phyloP scores from a whole-genome alignment of 1,140 invertebrate species.

The Olivierus martensii region DNA sequence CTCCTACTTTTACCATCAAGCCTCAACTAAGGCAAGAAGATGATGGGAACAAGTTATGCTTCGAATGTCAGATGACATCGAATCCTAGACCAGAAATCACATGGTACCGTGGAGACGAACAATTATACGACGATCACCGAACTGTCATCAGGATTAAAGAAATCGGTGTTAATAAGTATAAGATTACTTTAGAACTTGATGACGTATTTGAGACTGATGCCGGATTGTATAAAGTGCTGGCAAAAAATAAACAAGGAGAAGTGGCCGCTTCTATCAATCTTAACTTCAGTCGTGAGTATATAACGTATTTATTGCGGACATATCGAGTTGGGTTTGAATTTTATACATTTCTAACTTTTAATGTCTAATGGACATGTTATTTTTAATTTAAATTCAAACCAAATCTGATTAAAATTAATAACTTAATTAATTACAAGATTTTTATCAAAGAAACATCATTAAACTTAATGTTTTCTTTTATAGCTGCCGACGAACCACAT shows the following conservation, averaged over 20 bases:
- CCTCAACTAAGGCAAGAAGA: conserved; percentile 92
- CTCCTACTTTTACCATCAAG: conserved; percentile 94
- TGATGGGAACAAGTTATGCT: conserved; percentile 85
- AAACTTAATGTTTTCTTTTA: conserved; percentile 33
- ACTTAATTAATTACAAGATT: too few relatives aligned
- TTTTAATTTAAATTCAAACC: too few relatives aligned
- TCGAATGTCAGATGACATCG: conserved; percentile 89
- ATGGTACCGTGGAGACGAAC: conserved; percentile 73
- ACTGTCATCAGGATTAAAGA: conserved; percentile 74
- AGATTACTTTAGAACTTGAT: conserved; percentile 81
- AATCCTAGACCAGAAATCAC: conserved; percentile 77
- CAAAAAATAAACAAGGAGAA: conserved; percentile 94
- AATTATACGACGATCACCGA: conserved; percentile 35
- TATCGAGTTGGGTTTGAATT: not conserved
- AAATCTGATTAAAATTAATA: too few relatives aligned
- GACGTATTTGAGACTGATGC: conserved; percentile 92
- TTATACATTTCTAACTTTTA: not conserved
- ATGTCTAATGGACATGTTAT: too few relatives aligned
- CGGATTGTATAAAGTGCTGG: conserved; percentile 93
- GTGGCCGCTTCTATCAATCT: conserved; percentile 95
- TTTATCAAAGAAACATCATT: too few relatives aligned
- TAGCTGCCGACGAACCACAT: conserved; percentile 66
- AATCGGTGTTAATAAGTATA: conserved; percentile 67
- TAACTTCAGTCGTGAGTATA: conserved; percentile 91
- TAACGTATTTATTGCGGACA: not conserved